Conservation (phyloP, 2,888 invertebrate species). For the Melinaea menophilus region DNA sequence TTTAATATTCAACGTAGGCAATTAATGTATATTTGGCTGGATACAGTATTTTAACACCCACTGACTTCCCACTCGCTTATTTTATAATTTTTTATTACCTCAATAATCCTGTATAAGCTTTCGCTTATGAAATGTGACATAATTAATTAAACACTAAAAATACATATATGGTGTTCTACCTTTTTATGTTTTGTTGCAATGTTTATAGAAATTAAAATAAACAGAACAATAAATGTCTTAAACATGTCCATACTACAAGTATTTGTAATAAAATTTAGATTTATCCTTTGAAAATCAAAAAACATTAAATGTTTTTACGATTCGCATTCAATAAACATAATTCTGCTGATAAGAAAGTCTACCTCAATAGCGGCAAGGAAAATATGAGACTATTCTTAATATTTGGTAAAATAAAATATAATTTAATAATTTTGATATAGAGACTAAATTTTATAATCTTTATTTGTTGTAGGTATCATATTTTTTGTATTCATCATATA, state of each 20-base stretch:
- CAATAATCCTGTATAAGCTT: no score
- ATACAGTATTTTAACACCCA: no score
- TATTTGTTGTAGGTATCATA: neutral
- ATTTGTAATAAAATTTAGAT: neutral
- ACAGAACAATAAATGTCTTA: no score
- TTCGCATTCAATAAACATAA: neutral
- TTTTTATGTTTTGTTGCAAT: no score
- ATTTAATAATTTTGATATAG: neutral
- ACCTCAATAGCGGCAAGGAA: neutral
- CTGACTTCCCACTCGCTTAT: no score
- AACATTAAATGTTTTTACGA: neutral
- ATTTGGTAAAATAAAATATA: neutral
- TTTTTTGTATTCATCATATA: neutral
- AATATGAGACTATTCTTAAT: slow-evolving; percentile 1
- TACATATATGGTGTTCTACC: no score
- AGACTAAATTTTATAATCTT: neutral
- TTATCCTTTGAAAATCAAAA: neutral
- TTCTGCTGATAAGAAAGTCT: neutral
- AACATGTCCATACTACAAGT: neutral
- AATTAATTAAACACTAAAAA: no score
- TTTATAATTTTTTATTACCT: no score
- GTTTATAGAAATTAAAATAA: no score
- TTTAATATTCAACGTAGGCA: no score
- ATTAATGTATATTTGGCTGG: no score
- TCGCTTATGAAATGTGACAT: no score